Percentiles rank a stretch among this genome's conserved stretches.
Evolutionary conservation across 92 coral and sea anemone species (phyloP).

Genomic region (Zoanthus sociatus): DNA sequence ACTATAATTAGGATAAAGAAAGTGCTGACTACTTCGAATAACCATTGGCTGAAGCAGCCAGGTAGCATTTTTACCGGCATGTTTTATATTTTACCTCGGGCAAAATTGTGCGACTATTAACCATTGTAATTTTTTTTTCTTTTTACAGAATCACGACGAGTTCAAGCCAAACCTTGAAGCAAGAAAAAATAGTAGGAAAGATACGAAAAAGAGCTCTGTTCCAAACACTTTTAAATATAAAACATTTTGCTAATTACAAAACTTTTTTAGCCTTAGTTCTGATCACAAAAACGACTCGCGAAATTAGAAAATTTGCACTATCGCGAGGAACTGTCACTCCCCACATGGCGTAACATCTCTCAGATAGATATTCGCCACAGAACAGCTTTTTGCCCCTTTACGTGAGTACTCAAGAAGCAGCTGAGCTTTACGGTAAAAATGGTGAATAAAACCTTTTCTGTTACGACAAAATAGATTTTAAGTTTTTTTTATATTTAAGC

Average conservation of each 20-base stretch:
- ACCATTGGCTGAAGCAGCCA: too few relatives aligned
- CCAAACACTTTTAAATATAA: neutral
- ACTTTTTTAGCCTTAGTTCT: neutral
- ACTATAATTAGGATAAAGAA: too few relatives aligned
- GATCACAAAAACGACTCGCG: neutral
- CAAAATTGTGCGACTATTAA: neutral
- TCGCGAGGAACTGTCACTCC: neutral
- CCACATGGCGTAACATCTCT: neutral
- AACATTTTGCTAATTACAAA: neutral
- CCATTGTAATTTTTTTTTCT: neutral
- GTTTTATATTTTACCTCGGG: neutral
- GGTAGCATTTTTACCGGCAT: too few relatives aligned
- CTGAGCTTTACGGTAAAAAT: neutral
- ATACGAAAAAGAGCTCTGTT: neutral
- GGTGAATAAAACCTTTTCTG: neutral
- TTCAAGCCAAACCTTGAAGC: neutral
- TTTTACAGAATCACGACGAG: constrained; percentile 4
- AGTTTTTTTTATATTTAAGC: neutral
- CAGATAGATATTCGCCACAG: neutral
- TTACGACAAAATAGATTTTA: neutral
- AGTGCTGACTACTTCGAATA: too few relatives aligned
- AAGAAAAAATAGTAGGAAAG: neutral
- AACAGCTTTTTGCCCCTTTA: neutral
- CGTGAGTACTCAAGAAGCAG: neutral
- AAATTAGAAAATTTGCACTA: neutral